Evolutionary conservation across 2,113 vertebrate genomes (phyloP).

Genomic region (Carettochelys insculpta): DNA sequence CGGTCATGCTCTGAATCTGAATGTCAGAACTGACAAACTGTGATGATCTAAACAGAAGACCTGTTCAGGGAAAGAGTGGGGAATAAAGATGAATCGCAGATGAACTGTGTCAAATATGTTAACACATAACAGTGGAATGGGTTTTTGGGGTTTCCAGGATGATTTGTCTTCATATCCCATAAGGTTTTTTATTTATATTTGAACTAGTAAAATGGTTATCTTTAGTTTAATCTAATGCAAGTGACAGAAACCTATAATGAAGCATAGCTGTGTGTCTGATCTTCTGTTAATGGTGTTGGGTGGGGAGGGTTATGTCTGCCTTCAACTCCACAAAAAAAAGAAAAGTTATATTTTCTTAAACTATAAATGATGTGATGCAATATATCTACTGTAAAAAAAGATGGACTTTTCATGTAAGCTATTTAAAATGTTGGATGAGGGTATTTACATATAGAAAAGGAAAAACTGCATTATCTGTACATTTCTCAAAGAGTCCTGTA

Average conservation of each 20-base stretch:
- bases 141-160: background rate
- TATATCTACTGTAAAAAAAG: background rate
- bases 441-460: background rate
- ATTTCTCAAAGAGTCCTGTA: background rate
- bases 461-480: rapidly evolving
- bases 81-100: slow-evolving; percentile 21
- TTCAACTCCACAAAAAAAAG: background rate
- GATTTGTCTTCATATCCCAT: slow-evolving; percentile 31
- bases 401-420: background rate
- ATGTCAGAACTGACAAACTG: slow-evolving; percentile 37
- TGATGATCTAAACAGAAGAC: background rate
- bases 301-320: background rate
- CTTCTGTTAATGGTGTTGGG: background rate
- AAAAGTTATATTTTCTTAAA: background rate
- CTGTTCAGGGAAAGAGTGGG: background rate
- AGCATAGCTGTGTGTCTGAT: background rate
- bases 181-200: background rate
- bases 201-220: background rate
- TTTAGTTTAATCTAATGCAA: background rate
- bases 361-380: background rate
- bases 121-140: slow-evolving; percentile 28
- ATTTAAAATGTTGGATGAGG: background rate
- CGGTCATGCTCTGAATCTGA: background rate
- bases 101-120: slow-evolving; percentile 25
- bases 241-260: background rate